phyloP scores from a whole-genome alignment of 2,888 invertebrate genomes.

The Tubulanus polymorphus region DNA sequence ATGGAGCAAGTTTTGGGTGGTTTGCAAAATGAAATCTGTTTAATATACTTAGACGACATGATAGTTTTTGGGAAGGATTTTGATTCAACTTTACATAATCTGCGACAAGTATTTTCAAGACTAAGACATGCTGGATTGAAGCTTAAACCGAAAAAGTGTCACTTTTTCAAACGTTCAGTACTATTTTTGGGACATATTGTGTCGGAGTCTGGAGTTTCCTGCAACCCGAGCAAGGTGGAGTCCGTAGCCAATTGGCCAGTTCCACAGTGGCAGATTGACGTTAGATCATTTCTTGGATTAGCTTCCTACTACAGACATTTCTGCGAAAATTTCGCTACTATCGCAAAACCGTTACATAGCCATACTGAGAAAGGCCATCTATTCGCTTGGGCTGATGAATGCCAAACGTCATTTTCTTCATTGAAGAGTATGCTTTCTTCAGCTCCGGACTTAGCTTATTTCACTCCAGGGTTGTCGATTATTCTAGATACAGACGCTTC shows the following conservation, averaged over 20 bases:
- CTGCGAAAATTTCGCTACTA: slow-evolving; percentile 1
- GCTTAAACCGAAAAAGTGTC: slow-evolving; percentile 12
- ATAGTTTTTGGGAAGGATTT: background rate
- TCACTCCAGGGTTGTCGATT: background rate
- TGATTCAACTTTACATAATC: slow-evolving; percentile 2
- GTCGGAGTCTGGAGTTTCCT: slow-evolving; percentile 1
- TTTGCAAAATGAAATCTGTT: background rate
- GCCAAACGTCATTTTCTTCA: background rate
- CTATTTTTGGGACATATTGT: slow-evolving; percentile 13
- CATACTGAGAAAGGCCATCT: background rate
- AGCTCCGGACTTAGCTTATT: background rate
- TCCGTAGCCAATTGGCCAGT: background rate
- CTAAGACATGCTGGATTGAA: slow-evolving; percentile 4
- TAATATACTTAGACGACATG: slow-evolving; percentile 1
- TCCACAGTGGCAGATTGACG: background rate
- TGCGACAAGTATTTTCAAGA: slow-evolving; percentile 5
- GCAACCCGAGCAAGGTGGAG: slow-evolving; percentile 3
- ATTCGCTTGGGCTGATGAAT: background rate
- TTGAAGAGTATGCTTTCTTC: background rate
- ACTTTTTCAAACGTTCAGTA: slow-evolving; percentile 3
- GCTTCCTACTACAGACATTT: slow-evolving; percentile 4
- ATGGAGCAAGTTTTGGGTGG: too few relatives aligned
- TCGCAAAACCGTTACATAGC: slow-evolving; percentile 2
- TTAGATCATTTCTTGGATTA: slow-evolving; percentile 7
- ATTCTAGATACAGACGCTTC: background rate